Percentiles rank a stretch among this genome's conserved stretches.
Evolutionary conservation across 2,113 vertebrate genomes (phyloP).

Genomic region (Vimba vimba): DNA sequence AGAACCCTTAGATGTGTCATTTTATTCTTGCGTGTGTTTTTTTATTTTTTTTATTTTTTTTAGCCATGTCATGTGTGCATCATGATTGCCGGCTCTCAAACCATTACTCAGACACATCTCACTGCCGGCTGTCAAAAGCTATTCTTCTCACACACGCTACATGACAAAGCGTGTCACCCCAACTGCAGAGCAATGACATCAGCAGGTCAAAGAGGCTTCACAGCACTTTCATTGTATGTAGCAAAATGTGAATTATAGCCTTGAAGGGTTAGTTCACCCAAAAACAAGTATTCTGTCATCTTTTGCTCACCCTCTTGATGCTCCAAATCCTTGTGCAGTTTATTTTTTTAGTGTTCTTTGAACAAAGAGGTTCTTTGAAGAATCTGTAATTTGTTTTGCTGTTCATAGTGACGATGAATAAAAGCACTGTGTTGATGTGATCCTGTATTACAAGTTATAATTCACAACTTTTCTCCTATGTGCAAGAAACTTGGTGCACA

Average conservation of each 20-base stretch:
- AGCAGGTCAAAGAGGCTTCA: neutral
- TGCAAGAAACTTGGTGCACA: neutral
- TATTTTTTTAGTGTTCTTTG: neutral
- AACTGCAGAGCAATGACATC: neutral
- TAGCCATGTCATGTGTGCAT: slow-evolving; percentile 21
- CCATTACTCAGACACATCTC: slow-evolving; percentile 33
- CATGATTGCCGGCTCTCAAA: slow-evolving; percentile 11
- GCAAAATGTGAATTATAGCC: neutral
- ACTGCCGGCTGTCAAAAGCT: neutral
- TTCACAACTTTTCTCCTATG: too few species aligned
- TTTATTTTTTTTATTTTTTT: neutral
- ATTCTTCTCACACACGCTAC: neutral
- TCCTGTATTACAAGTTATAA: too few species aligned
- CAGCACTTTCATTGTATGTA: neutral
- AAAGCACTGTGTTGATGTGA: neutral
- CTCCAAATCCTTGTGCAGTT: neutral
- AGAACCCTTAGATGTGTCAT: slow-evolving; percentile 10
- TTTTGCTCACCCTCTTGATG: neutral
- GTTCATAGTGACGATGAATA: neutral
- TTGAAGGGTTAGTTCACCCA: neutral
- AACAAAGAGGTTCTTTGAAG: neutral
- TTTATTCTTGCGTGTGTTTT: slow-evolving; percentile 32
- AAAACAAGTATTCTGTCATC: neutral
- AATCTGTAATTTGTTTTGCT: neutral
- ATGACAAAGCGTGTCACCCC: neutral